Conservation (phyloP, 1,140 invertebrate species). For the Zaprionus inermis region DNA sequence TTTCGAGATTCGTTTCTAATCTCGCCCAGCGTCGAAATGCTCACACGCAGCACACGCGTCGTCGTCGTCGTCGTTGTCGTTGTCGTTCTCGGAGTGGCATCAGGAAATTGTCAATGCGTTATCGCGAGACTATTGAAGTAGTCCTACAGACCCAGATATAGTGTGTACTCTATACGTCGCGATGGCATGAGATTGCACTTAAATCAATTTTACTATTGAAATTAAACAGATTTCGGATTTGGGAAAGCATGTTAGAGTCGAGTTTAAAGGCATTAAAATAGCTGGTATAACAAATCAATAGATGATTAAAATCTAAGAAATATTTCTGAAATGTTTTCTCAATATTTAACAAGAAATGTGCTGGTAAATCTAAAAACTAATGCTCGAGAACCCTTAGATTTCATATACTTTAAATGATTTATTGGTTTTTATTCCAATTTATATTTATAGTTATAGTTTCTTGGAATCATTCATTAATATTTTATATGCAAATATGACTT, state of each 20-base stretch:
- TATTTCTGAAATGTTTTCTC: neutral
- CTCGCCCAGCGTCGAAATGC: constrained; percentile 6
- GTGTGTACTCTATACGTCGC: neutral
- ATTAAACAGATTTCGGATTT: neutral
- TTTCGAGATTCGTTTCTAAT: constrained; percentile 25
- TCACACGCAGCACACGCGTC: neutral
- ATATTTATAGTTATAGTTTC: neutral
- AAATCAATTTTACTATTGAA: neutral
- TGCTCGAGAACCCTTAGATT: neutral
- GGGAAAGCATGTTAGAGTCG: neutral
- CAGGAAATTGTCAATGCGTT: constrained; percentile 49
- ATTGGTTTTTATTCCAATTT: neutral
- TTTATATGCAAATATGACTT: neutral
- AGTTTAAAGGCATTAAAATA: neutral
- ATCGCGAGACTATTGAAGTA: constrained; percentile 21
- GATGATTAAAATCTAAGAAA: neutral
- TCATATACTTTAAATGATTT: neutral
- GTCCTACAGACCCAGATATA: neutral
- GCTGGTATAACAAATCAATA: neutral
- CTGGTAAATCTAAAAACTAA: too few species aligned
- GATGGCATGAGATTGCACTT: neutral
- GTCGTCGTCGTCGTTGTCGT: neutral
- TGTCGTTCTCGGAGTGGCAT: constrained; percentile 11
- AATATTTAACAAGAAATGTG: too few species aligned
- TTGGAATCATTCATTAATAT: neutral